These are phyloP conservation scores for Puntigrus tetrazona DNA, from an alignment of 2,113 vertebrate genomes.

Conservation along the genomic window DNA sequence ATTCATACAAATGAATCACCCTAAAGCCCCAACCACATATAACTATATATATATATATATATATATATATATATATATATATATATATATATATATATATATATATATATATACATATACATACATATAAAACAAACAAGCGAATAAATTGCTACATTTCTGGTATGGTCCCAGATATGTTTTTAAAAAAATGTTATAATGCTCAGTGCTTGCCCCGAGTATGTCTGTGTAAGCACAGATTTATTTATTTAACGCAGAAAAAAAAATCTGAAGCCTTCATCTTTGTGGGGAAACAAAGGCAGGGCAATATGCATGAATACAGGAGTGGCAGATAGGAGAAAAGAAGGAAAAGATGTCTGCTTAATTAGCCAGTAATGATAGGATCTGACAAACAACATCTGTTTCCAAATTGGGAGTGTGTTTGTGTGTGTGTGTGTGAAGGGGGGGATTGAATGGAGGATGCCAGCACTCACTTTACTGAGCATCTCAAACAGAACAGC, in stretches of 20 bases:
- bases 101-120: no score
- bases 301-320: slow-evolving; percentile 53
- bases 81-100: no score
- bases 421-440: background rate
- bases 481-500: slow-evolving; percentile 68
- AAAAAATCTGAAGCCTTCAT: slow-evolving; percentile 32
- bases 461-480: slow-evolving; percentile 74
- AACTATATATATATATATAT: no score
- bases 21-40: no score
- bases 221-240: slow-evolving; percentile 48
- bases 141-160: no score
- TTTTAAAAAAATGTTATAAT: background rate
- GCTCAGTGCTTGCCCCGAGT: background rate
- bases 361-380: slow-evolving; percentile 84
- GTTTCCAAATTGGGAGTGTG: slow-evolving; percentile 68
- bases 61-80: no score
- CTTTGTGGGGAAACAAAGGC: slow-evolving; percentile 66
- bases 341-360: slow-evolving; percentile 74
- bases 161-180: background rate
- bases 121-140: no score
- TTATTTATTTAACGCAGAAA: slow-evolving; percentile 12
- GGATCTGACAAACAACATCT: slow-evolving; percentile 86
- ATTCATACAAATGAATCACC: background rate
- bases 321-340: slow-evolving; percentile 72
- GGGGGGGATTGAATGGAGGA: slow-evolving; percentile 33